Evolutionary conservation across 1,140 invertebrate species (phyloP), one percentile per base, ranked within the genome.

Genomic region (Melitaea cinxia): DNA sequence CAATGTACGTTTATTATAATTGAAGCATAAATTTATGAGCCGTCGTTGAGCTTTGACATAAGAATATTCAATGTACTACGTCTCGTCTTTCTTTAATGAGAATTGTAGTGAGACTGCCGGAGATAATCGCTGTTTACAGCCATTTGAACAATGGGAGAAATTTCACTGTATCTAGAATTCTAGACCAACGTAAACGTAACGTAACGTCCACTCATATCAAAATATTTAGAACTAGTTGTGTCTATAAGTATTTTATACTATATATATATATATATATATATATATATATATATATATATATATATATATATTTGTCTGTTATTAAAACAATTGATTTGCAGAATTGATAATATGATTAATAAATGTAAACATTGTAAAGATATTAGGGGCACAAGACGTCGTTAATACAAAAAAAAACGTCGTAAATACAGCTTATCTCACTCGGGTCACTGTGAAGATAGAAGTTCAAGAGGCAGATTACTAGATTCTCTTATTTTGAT

Each of bases 1-100:
- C 74, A 82, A 73, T 66, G 30, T 79, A 83, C 78, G 74, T 79
- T 86, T 85, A 85, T 82, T 81, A 84, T 87, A 82, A 89, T 89
- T 85, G 79, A 84, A 81, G 73, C 75, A 82, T 85, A 82, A 78
- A 73, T 85, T 86, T 83, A 85, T 73, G 80, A 79, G 55, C 54
- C 30, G 66, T 76, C 73, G 78, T 73, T 58, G 69, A 68, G 77
- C 70, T 72, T 77, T 67, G 62, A 39, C 74, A 73, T 74, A 70
- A 76, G 73, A 73, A 75, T 77, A 78, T 79, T 78, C 73, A 78
- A 57, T 65, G 58, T 28, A 15, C 19, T n/a, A n/a, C 63, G 30
- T 26, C 56, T 65, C 42, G 23, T 65, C 42, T 49, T 52, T 52
- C 30, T 53, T 53, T 59, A 58, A 53, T 57, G 55, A 65, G 33